Percentiles rank a stretch among this genome's conserved stretches.
phyloP scores from a whole-genome alignment of 2,113 vertebrate genomes.

The Phrynocephalus versicolor region DNA sequence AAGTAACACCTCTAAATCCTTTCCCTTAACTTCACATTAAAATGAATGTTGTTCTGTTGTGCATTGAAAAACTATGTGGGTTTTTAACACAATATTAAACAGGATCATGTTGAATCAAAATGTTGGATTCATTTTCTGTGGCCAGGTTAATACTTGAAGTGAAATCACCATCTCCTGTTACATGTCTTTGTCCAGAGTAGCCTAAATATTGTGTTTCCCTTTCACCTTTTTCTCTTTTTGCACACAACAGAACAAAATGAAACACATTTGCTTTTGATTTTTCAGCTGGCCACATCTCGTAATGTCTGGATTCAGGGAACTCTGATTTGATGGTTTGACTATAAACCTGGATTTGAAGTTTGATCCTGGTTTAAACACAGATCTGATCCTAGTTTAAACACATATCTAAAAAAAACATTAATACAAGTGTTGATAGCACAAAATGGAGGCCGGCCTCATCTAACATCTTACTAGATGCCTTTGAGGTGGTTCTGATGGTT shows the following conservation, averaged over 20 bases:
- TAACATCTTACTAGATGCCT: not conserved
- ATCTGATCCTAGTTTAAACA: not conserved
- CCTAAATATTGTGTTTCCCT: not conserved
- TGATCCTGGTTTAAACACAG: not conserved
- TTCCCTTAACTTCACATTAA: conserved; percentile 30
- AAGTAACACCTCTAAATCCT: conserved; percentile 24
- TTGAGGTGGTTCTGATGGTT: too few relatives aligned
- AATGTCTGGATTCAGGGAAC: not conserved
- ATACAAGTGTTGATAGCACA: not conserved
- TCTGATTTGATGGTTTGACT: not conserved
- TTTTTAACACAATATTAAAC: too few relatives aligned
- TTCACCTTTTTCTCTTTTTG: not conserved
- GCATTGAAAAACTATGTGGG: too few relatives aligned
- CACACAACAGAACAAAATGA: not conserved
- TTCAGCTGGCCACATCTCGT: not conserved
- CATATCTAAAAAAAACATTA: not conserved
- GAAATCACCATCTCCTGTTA: not conserved
- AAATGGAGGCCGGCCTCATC: not conserved
- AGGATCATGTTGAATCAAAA: not conserved
- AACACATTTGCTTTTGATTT: not conserved
- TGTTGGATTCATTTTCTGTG: not conserved
- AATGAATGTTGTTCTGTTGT: too few relatives aligned
- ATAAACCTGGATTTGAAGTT: not conserved
- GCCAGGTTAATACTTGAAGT: not conserved
- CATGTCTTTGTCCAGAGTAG: not conserved